phyloP scores from a whole-genome alignment of 2,888 invertebrate genomes.

The Apomyelois bistriatella region DNA sequence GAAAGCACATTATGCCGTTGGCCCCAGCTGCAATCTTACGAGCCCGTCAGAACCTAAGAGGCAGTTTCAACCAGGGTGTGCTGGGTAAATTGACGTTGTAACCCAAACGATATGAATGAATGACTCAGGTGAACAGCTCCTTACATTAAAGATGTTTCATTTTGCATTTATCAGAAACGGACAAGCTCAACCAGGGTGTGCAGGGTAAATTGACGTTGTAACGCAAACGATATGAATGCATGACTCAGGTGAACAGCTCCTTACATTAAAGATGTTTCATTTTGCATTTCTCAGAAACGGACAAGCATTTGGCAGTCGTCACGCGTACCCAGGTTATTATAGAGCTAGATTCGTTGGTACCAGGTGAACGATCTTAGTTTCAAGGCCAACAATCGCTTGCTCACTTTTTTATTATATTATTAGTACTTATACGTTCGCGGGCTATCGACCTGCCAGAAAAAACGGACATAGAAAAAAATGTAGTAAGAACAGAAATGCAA shows the following conservation, averaged over 20 bases:
- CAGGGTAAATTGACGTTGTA: no score
- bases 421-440: constrained; percentile 49
- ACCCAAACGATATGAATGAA: no score
- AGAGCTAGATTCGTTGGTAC: constrained; percentile 47
- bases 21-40: no score
- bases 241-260: no score
- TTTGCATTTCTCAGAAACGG: constrained; percentile 22
- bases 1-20: no score
- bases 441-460: constrained; percentile 52
- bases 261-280: not conserved
- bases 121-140: no score
- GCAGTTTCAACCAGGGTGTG: no score
- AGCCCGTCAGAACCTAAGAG: no score
- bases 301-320: constrained; percentile 36
- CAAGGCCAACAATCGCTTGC: constrained; percentile 69
- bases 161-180: constrained; percentile 22
- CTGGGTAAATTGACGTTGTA: no score
- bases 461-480: constrained; percentile 17
- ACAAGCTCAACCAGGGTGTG: constrained; percentile 14
- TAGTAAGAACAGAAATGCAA: not conserved
- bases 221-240: no score
- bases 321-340: constrained; percentile 39
- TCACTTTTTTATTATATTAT: constrained; percentile 58
- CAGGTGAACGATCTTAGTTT: constrained; percentile 71
- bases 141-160: not conserved